Evolutionary conservation across 2,113 vertebrate species (phyloP), one percentile per base, ranked within the genome.

Genomic region (rat (Rattus norvegicus)): DNA sequence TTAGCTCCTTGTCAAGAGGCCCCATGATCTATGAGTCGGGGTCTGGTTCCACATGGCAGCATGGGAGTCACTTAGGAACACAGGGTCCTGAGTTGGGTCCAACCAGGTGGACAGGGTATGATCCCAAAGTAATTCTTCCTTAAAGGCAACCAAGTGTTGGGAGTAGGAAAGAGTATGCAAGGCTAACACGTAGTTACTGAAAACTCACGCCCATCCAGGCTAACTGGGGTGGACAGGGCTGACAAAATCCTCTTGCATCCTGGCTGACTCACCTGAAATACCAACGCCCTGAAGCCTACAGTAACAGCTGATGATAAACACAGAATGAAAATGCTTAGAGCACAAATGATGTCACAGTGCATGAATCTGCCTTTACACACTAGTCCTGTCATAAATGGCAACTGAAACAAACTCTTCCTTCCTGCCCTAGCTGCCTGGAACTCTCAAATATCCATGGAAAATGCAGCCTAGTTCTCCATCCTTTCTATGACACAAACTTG

Each of bases 401-500:
- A 28, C 1, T 63, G 52, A 61, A 79, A 26, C 14, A 72, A 26
- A 2, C 0, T 28, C 6, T 39, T n/a, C 28, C 63, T 54, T n/a
- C 43, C 0, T 2, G n/a, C 72, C 36, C 43, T 1, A 12, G 16
- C 5, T 61, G 20, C 47, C 47, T 5, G 5, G 19, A 67, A 54
- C 19, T 22, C 0, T 84, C 56, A 63, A 63, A 6, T 39, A 26
- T 3, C 9, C 72, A 3, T 1, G 10, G 30, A 63, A 81, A 33
- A 2, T 0, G 0, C 0, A 26, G 47, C 11, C 7, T 0, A 2
- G 12, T 4, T 49, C 17, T 59, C 7, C 33, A 9, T 3, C 4
- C 43, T 26, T 26, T 63, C 13, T 84, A 47, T 5, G 10, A 8
- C 13, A 1, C 8, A 6, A 76, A 17, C 30, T 2, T 3, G 0